Conservation (phyloP, 2,797 vertebrate genomes). For the Manis crassicaudata region DNA sequence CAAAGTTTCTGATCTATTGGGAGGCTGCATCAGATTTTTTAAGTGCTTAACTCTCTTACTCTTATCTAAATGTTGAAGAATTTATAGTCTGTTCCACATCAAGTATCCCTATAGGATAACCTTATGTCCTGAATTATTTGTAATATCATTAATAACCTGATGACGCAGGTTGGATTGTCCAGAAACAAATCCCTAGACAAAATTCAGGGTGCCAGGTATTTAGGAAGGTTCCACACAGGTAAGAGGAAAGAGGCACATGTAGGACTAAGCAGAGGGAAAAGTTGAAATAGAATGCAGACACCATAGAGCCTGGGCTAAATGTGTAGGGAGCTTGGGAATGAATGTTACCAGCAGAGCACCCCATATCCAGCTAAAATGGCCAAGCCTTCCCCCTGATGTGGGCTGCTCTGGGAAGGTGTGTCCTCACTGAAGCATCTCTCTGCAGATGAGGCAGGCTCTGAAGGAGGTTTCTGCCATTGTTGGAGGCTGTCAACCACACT, state of each 20-base stretch:
- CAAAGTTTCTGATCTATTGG: not conserved
- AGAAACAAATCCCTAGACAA: not conserved
- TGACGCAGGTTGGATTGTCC: not conserved
- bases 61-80: not conserved
- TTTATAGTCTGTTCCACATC: not conserved
- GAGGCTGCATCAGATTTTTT: not conserved
- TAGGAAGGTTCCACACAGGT: not conserved
- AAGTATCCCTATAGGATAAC: not conserved
- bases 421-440: not conserved
- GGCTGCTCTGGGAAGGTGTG: not conserved
- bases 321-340: not conserved
- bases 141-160: not conserved
- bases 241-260: not conserved
- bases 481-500: no score
- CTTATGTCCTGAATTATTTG: not conserved
- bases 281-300: not conserved
- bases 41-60: not conserved
- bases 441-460: no score
- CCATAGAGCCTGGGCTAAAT: not conserved
- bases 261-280: not conserved
- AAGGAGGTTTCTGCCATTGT: not conserved
- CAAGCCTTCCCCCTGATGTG: fast-evolving
- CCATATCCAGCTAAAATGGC: not conserved
- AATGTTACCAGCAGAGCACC: not conserved
- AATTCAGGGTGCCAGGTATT: not conserved